Conservation (phyloP, 2,888 invertebrate species). For the Hemistola chrysoprasaria region DNA sequence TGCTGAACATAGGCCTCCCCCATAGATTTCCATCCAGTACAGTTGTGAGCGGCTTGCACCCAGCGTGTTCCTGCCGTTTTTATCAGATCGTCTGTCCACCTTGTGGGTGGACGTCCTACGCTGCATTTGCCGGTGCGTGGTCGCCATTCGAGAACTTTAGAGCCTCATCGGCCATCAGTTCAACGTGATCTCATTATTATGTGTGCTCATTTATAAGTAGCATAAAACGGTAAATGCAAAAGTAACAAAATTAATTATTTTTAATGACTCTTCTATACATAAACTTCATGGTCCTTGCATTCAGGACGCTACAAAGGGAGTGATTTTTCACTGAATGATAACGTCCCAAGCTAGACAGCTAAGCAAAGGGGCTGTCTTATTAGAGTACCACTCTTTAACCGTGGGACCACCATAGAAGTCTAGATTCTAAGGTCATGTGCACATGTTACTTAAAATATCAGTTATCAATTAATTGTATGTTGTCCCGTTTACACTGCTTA, state of each 20-base stretch:
- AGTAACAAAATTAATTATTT: neutral
- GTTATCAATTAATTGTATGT: conserved; percentile 1
- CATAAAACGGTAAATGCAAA: too few relatives aligned
- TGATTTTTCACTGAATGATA: conserved; percentile 74
- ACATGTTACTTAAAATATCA: neutral
- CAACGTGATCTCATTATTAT: too few relatives aligned
- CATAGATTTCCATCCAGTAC: too few relatives aligned
- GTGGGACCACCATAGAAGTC: conserved; percentile 66
- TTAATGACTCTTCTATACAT: conserved; percentile 19
- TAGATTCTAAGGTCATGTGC: conserved; percentile 43
- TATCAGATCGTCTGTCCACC: too few relatives aligned
- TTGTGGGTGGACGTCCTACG: too few relatives aligned
- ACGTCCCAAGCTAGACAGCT: conserved; percentile 62
- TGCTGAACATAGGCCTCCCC: too few relatives aligned
- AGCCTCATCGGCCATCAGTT: too few relatives aligned
- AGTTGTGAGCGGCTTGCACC: too few relatives aligned
- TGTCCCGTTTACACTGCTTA: conserved; percentile 3
- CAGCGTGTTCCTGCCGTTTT: too few relatives aligned
- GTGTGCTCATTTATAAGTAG: too few relatives aligned
- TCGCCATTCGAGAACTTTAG: too few relatives aligned
- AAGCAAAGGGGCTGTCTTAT: conserved; percentile 71
- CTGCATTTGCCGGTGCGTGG: too few relatives aligned
- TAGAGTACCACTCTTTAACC: conserved; percentile 59
- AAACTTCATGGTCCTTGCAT: conserved; percentile 31
- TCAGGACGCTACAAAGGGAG: conserved; percentile 60